Evolutionary conservation across 2,113 vertebrate genomes (phyloP).

Genomic region (Tringa solitaria): DNA sequence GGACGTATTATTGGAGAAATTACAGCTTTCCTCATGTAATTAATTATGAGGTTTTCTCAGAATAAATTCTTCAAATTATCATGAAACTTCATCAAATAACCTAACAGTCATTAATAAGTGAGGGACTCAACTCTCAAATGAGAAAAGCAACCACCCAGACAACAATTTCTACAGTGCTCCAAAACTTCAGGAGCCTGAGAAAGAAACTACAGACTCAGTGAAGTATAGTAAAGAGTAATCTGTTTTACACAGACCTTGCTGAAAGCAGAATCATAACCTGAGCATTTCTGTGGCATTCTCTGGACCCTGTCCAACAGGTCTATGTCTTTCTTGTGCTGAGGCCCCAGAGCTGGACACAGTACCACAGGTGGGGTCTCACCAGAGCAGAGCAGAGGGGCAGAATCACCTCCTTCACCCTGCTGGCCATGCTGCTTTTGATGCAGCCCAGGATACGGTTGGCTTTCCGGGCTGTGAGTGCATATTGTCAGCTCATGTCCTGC

Average conservation of each 20-base stretch:
- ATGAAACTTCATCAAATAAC: background rate
- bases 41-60: background rate
- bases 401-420: background rate
- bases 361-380: background rate
- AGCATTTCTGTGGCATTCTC: background rate
- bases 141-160: background rate
- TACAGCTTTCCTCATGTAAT: background rate
- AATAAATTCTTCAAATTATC: background rate
- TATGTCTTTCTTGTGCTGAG: no score
- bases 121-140: background rate
- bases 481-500: no score
- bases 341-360: background rate
- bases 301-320: background rate
- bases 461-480: background rate
- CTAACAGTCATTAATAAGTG: background rate
- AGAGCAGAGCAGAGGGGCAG: background rate
- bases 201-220: background rate
- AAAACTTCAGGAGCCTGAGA: background rate
- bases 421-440: rapidly evolving
- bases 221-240: background rate
- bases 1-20: background rate
- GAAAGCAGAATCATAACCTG: background rate
- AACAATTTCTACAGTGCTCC: background rate
- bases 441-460: no score
- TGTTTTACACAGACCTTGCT: background rate